Conservation (phyloP, 1,140 invertebrate species). For the Drosophila repleta region DNA sequence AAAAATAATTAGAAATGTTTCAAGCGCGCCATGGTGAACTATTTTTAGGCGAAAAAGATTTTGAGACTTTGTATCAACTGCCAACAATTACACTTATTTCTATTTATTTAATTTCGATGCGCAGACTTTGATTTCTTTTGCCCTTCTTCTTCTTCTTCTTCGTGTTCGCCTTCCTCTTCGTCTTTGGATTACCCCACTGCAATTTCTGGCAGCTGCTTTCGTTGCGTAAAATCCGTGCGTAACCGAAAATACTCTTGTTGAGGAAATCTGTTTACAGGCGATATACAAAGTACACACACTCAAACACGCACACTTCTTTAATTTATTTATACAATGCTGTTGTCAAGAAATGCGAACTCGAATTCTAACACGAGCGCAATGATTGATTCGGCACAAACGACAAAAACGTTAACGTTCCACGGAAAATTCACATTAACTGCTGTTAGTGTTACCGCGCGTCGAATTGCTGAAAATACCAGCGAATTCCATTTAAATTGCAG, state of each 20-base stretch:
- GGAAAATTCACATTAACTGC: constrained; percentile 46
- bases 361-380: constrained; percentile 41
- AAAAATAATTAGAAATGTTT: constrained; percentile 68
- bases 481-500: neutral
- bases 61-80: constrained; percentile 45
- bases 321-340: constrained; percentile 29
- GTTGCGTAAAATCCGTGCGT: constrained; percentile 72
- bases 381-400: constrained; percentile 43
- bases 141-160: constrained; percentile 32
- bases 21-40: constrained; percentile 76
- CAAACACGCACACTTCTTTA: constrained; percentile 3
- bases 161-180: constrained; percentile 15
- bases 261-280: neutral
- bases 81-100: constrained; percentile 29
- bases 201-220: constrained; percentile 54
- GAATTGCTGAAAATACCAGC: constrained; percentile 12
- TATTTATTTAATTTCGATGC: constrained; percentile 35
- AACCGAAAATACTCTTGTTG: neutral
- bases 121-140: constrained; percentile 67
- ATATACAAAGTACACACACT: constrained; percentile 2
- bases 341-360: constrained; percentile 29
- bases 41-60: constrained; percentile 60
- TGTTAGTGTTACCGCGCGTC: constrained; percentile 32
- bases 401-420: constrained; percentile 43
- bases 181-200: constrained; percentile 22